phyloP scores from a whole-genome alignment of 1,140 invertebrate species.

The Hyles vespertilio region DNA sequence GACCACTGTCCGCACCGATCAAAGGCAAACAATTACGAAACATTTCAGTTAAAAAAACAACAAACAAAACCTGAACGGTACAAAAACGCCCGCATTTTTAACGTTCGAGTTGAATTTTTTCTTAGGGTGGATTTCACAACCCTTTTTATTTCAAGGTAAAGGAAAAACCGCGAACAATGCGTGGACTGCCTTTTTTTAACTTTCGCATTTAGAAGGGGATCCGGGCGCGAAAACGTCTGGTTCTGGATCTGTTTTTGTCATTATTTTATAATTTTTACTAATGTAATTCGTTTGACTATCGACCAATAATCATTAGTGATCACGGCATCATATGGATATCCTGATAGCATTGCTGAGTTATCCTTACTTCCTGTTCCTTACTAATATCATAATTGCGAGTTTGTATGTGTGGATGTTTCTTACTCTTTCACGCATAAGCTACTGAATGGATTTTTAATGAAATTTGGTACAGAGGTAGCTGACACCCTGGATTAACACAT shows the following conservation, averaged over 20 bases:
- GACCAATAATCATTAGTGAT: too few species aligned
- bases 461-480: too few species aligned
- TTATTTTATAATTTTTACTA: conserved; percentile 12
- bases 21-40: conserved; percentile 44
- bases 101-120: conserved; percentile 35
- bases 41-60: conserved; percentile 33
- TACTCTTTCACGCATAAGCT: too few species aligned
- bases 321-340: too few species aligned
- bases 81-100: conserved; percentile 35
- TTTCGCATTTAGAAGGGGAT: conserved; percentile 4
- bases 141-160: conserved; percentile 10
- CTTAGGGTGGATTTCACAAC: conserved; percentile 11
- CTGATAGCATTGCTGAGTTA: too few species aligned
- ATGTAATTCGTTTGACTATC: too few species aligned
- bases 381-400: too few species aligned
- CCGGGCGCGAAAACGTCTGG: conserved; percentile 16
- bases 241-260: conserved; percentile 4
- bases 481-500: too few species aligned
- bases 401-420: too few species aligned
- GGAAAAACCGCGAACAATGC: conserved; percentile 9
- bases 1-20: conserved; percentile 21
- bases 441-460: too few species aligned
- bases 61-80: conserved; percentile 26
- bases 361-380: too few species aligned
- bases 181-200: conserved; percentile 8